phyloP scores from a whole-genome alignment of 1,140 invertebrate species.

The Drosophila sp. region DNA sequence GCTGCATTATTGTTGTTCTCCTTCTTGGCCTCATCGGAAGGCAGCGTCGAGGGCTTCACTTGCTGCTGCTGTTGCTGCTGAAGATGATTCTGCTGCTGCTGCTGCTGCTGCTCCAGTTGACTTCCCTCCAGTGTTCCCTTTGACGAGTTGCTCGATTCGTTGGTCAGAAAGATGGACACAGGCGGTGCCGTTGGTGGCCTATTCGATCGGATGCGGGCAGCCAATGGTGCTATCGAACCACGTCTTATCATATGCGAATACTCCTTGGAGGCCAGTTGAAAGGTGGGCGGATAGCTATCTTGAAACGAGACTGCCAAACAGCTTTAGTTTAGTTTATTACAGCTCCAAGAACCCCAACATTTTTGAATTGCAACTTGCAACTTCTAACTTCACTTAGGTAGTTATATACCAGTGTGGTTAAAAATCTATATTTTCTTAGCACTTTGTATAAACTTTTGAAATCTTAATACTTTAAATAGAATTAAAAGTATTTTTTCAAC shows the following conservation, averaged over 20 bases:
- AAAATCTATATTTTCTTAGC: no score
- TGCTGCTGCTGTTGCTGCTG: background rate
- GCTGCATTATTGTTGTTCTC: conserved; percentile 67
- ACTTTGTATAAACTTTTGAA: no score
- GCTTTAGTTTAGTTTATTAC: conserved; percentile 51
- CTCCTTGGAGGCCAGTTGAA: conserved; percentile 77
- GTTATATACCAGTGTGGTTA: no score
- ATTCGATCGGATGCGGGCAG: conserved; percentile 76
- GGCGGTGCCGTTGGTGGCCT: conserved; percentile 81
- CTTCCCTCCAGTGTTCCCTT: conserved; percentile 3
- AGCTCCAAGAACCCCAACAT: background rate
- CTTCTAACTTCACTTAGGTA: no score
- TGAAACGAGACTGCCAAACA: conserved; percentile 82
- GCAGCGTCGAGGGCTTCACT: conserved; percentile 5
- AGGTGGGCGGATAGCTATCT: conserved; percentile 79
- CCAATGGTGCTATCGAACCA: conserved; percentile 78
- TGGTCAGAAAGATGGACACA: conserved; percentile 75
- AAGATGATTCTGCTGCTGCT: background rate
- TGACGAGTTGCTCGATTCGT: conserved; percentile 27
- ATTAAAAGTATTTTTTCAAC: no score
- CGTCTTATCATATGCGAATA: conserved; percentile 79
- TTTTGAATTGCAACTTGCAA: background rate
- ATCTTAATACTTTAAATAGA: no score
- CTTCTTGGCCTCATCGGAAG: conserved; percentile 68
- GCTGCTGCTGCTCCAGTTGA: conserved; percentile 42